phyloP scores from a whole-genome alignment of 2,113 vertebrate species.

The Lipophrys pholis region DNA sequence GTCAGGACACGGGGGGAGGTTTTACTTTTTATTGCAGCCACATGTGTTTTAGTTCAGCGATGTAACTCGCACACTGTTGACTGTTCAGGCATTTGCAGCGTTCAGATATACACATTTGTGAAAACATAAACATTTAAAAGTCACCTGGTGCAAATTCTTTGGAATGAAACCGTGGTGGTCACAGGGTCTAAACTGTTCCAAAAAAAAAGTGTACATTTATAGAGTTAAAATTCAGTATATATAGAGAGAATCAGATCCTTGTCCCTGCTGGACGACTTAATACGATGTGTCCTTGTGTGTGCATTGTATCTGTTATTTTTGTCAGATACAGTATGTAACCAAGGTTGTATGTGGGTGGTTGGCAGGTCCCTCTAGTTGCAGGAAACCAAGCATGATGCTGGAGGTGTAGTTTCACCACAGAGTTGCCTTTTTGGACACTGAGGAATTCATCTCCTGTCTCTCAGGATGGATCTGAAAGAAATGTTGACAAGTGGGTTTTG shows the following conservation, averaged over 20 bases:
- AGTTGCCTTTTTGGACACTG: slow-evolving; percentile 9
- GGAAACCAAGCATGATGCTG: slow-evolving; percentile 1
- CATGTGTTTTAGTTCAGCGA: neutral
- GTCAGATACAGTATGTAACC: slow-evolving; percentile 28
- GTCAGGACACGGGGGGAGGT: neutral
- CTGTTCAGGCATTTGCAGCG: no score
- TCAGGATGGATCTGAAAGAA: neutral
- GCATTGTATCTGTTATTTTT: neutral
- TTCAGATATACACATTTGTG: no score
- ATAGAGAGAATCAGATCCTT: neutral
- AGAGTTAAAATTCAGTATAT: no score
- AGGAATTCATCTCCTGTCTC: neutral
- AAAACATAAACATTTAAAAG: neutral
- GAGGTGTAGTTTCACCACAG: slow-evolving; percentile 16
- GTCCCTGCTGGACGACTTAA: neutral
- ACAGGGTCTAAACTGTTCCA: no score
- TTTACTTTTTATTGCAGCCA: neutral
- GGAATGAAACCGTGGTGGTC: neutral
- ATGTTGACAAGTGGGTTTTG: slow-evolving; percentile 2
- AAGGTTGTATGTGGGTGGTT: slow-evolving; percentile 41
- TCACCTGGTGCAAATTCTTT: neutral
- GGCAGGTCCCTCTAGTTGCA: slow-evolving; percentile 13
- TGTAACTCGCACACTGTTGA: neutral
- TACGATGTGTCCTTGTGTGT: neutral
- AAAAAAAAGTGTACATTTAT: no score